Conservation (phyloP, 2,113 vertebrate genomes). For the Microcebus lehilahytsara region DNA sequence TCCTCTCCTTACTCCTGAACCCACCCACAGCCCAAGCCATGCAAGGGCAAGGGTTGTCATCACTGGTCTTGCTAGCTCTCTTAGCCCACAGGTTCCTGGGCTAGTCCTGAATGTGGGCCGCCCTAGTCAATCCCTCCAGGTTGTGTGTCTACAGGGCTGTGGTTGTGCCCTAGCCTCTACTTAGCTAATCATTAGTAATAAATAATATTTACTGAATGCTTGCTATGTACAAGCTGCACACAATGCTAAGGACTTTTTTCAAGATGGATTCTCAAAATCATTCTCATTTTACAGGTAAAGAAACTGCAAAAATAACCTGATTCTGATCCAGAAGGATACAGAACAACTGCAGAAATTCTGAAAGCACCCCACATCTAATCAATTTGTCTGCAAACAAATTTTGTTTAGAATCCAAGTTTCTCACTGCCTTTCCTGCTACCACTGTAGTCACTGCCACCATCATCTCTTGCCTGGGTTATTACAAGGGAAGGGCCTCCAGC, state of each 20-base stretch:
- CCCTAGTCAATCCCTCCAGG: not conserved
- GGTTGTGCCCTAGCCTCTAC: not conserved
- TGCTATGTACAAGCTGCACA: not conserved
- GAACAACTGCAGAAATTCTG: not conserved
- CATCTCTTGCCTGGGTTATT: not conserved
- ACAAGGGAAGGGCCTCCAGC: not conserved
- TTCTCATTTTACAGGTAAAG: not conserved
- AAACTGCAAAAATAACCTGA: not conserved
- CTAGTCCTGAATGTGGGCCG: not conserved
- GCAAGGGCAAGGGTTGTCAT: accelerated
- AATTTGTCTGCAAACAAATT: not conserved
- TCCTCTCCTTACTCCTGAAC: not conserved
- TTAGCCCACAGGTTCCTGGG: not conserved
- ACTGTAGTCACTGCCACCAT: not conserved
- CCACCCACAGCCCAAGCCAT: not conserved
- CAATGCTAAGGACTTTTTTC: not conserved
- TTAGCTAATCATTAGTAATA: not conserved
- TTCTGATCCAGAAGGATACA: not conserved
- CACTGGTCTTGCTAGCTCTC: not conserved
- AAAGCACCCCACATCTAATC: not conserved
- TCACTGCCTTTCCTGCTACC: not conserved
- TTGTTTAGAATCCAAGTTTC: not conserved
- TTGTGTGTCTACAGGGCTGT: not conserved
- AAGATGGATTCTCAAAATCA: not conserved
- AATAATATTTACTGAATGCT: not conserved